Evolutionary conservation across 2,888 invertebrate genomes (phyloP).

Genomic region (Poecilobothrus nobilitatus): DNA sequence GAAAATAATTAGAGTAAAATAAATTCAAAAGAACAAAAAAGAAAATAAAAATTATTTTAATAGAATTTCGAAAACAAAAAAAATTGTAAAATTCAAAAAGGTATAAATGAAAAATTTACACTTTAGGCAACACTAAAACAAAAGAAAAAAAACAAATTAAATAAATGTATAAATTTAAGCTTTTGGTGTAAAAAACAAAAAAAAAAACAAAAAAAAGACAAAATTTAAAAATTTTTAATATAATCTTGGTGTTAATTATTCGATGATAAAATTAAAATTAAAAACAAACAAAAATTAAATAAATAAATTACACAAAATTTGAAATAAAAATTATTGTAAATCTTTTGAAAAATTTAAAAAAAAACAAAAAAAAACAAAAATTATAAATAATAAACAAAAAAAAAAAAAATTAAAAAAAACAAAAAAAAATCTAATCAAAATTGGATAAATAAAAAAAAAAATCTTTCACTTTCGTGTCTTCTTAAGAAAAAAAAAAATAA

Average conservation of each 20-base stretch:
- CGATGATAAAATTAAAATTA: conserved; percentile 18
- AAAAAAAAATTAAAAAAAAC: conserved; percentile 20
- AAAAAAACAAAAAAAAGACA: too few species aligned
- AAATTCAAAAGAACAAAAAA: conserved; percentile 17
- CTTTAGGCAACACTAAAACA: conserved; percentile 26
- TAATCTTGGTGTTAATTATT: conserved; percentile 24
- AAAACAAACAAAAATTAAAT: conserved; percentile 18
- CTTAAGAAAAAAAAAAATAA: conserved; percentile 29
- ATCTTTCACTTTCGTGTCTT: conserved; percentile 45
- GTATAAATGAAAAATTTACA: conserved; percentile 29
- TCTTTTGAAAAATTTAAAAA: conserved; percentile 15
- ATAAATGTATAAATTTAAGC: conserved; percentile 40
- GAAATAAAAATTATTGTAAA: too few species aligned
- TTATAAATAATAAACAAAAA: too few species aligned
- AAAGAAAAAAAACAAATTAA: conserved; percentile 18
- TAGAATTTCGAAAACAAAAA: not conserved
- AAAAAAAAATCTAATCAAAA: conserved; percentile 21
- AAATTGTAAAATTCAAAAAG: conserved; percentile 15
- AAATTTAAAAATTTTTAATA: conserved; percentile 17
- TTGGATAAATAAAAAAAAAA: conserved; percentile 27
- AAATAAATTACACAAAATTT: too few species aligned
- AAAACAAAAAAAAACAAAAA: conserved; percentile 20
- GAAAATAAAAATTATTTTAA: conserved; percentile 10
- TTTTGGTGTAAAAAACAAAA: conserved; percentile 38
- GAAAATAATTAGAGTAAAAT: conserved; percentile 21